Evolutionary conservation across 2,797 vertebrate species (phyloP), one percentile per base, ranked within the genome.

Genomic region (Aldrovandia affinis): DNA sequence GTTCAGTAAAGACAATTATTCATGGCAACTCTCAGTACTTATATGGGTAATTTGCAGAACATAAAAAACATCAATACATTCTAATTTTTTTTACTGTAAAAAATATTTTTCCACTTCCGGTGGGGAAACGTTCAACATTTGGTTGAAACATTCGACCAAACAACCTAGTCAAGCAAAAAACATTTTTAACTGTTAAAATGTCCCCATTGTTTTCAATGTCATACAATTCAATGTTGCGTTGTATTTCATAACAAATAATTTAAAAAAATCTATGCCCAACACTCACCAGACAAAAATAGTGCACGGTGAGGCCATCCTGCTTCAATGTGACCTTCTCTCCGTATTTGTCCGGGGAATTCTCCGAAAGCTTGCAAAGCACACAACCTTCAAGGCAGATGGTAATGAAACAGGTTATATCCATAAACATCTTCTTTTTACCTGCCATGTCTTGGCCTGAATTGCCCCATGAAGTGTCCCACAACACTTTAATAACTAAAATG

Each of bases 231-330:
- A n/a, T 6, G 39, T 50, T 52, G 8, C 3, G 50, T 18, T 50
- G 47, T 22, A 47, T 65, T 28, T 82, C 28, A 65, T 65, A 65
- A 39, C 42, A 9, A 47, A 18, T 44, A 9, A 9, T 12, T 55
- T 33, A 65, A 44, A 36, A 82, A 14, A 79, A 44, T 81, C 25
- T 63, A 50, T 7, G 42, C n/a, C 73, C 0, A 86, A 18, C 83
- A 91, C 97, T 96, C 88, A 99, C 98, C 95, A 99, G 90, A 91
- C 98, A 99, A 88, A 98, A 96, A 91, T 98, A 98, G 92, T 99
- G 98, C 84, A 98, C 93, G 30, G 96, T 97, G 33, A 98, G 90
- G 39, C 95, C 93, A 82, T 95, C 92, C 47, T 97, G 92, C 57
- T 93, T 83, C 2, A 96, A 91, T 20, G 93, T 96, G 82, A 96